These are phyloP conservation scores for Crax fasciolata DNA, from an alignment of 2,797 vertebrate genomes.

Conservation along the genomic window DNA sequence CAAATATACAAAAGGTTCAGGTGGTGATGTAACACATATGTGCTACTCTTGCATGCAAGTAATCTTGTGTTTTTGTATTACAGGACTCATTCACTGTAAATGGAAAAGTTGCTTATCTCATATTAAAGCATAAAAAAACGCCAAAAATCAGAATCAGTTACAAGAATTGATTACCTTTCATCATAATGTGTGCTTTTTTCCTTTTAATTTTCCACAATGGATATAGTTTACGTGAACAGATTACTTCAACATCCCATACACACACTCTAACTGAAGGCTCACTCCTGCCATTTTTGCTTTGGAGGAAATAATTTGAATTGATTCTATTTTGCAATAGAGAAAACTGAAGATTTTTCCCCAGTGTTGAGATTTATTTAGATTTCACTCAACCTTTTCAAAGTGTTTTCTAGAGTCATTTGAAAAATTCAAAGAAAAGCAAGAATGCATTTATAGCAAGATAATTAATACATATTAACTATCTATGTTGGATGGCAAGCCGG, in stretches of 20 bases:
- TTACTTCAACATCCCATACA: neutral
- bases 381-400: neutral
- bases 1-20: neutral
- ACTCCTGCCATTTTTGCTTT: neutral
- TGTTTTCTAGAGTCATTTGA: neutral
- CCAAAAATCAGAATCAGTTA: neutral
- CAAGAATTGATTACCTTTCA: neutral
- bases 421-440: neutral
- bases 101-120: neutral
- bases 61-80: neutral
- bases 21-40: rapidly evolving
- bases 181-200: neutral
- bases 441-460: neutral
- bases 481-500: no score
- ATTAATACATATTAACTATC: conserved; percentile 25
- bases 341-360: neutral
- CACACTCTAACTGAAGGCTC: neutral
- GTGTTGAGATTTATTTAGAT: neutral
- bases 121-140: neutral
- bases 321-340: neutral
- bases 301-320: neutral
- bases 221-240: neutral
- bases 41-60: neutral
- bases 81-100: neutral
- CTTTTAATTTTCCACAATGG: neutral